Evolutionary conservation across 2,888 invertebrate genomes (phyloP).

Genomic region (Oconnorella tubifera): DNA sequence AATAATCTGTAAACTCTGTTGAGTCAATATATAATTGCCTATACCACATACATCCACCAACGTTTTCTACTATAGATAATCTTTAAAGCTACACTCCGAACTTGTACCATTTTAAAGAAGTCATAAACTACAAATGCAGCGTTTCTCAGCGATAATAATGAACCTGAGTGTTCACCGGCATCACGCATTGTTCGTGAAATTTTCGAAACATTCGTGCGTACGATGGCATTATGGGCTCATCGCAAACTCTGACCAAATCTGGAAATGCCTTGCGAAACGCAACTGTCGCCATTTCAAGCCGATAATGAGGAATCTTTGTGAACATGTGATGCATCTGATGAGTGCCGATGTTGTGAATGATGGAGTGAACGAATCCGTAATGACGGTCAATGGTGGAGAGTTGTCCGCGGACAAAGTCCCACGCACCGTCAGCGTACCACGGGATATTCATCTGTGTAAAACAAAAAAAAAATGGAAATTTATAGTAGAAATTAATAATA

Average conservation of each 20-base stretch:
- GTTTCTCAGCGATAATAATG: conserved; percentile 64
- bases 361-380: conserved; percentile 48
- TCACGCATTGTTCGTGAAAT: conserved; percentile 33
- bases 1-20: no score
- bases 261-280: conserved; percentile 46
- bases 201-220: conserved; percentile 46
- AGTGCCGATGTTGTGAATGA: conserved; percentile 48
- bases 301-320: conserved; percentile 50
- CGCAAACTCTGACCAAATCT: conserved; percentile 41
- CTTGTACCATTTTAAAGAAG: no score
- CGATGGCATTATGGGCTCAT: conserved; percentile 46
- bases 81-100: no score
- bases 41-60: no score
- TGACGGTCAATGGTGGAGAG: conserved; percentile 50
- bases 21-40: no score
- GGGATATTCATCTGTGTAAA: conserved; percentile 40
- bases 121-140: no score
- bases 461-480: not conserved
- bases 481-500: no score
- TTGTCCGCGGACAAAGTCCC: conserved; percentile 52
- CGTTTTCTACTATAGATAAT: no score
- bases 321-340: conserved; percentile 52
- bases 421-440: conserved; percentile 46
- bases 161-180: conserved; percentile 25
- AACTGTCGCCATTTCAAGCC: conserved; percentile 47